Base-by-base conservation (phyloP, 2,888 invertebrate genomes). In the Muschampia staudingeri region DNA sequence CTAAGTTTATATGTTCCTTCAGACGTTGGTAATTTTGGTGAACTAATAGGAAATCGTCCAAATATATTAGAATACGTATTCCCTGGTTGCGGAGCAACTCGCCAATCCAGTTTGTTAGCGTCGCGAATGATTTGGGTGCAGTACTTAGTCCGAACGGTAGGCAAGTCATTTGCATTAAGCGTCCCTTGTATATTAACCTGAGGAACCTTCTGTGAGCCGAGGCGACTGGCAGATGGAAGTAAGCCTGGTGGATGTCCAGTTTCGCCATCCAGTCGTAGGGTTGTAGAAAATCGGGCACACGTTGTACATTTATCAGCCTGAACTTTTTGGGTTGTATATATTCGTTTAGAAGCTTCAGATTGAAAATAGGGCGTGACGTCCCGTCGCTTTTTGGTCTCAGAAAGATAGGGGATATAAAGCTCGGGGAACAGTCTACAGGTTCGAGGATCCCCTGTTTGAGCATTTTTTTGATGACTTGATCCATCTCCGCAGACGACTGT, bases 191-290 rank as follows among this genome's bases (percentile, higher is more conserved):
- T 14, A 67, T 30, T 6, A 67, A 11, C 11, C 65, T 25, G 30
- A 67, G 65, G 16, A 67, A 67, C 12, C 65, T 25, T 67, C 65
- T 67, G 65, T 67, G 65, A 34, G 14, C 16, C 8, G 12, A 5
- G 30, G 30, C 65, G 5, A 67, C 34, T 25, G 65, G 65, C 25
- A 67, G 12, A 4, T 67, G 65, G 34, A 67, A 67, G 9, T 67
- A 67, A 67, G 65, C 65, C 65, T 67, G 65, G 34, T 34, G 65
- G 56, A 56, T 56, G 8, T 56, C 56, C 56, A 56, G 11, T 56
- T 56, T 56, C 19, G 56, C 56, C 56, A 56, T 19, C 56, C 56
- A 56, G 19, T 56, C 56, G 56, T 56, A 56, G 56, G 56, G 56
- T 19, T 56, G 56, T 56, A 56, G 56, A 56, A 56, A 56, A 19